Evolutionary conservation across 2,888 invertebrate species (phyloP).

Genomic region (Trichopoda pennipes): DNA sequence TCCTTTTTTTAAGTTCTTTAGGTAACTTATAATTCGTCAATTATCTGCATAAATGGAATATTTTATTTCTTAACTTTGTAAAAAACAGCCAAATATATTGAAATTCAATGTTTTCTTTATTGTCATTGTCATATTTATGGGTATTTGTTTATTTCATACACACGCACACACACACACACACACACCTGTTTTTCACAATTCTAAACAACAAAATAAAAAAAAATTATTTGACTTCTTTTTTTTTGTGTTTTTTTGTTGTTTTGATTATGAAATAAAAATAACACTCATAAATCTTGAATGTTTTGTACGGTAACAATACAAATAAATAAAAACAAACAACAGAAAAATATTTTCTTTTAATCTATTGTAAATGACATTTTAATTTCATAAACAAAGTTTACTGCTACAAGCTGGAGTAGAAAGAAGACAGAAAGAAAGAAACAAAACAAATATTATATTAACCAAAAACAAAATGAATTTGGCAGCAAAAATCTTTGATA

Average conservation of each 20-base stretch:
- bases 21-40: background rate
- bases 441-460: background rate
- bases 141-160: conserved; percentile 47
- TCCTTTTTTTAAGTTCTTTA: background rate
- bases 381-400: conserved; percentile 34
- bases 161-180: too few relatives aligned
- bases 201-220: conserved; percentile 1
- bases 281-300: conserved; percentile 62
- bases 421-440: background rate
- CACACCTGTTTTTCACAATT: conserved; percentile 15
- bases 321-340: conserved; percentile 47
- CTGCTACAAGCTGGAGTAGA: accelerated
- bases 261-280: conserved; percentile 29
- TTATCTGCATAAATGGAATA: background rate
- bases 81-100: conserved; percentile 71
- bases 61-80: background rate
- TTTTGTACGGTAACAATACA: conserved; percentile 47
- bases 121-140: conserved; percentile 70
- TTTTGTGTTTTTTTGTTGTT: conserved; percentile 39
- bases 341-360: conserved; percentile 45
- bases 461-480: too few relatives aligned
- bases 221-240: conserved; percentile 12
- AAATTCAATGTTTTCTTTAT: conserved; percentile 76
- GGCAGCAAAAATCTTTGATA: too few relatives aligned
- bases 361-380: conserved; percentile 57